A percentile compares a stretch with the other conserved stretches of the same genome.
Conservation (phyloP, 2,888 invertebrate genomes). For the Andrena chrysosceles region DNA sequence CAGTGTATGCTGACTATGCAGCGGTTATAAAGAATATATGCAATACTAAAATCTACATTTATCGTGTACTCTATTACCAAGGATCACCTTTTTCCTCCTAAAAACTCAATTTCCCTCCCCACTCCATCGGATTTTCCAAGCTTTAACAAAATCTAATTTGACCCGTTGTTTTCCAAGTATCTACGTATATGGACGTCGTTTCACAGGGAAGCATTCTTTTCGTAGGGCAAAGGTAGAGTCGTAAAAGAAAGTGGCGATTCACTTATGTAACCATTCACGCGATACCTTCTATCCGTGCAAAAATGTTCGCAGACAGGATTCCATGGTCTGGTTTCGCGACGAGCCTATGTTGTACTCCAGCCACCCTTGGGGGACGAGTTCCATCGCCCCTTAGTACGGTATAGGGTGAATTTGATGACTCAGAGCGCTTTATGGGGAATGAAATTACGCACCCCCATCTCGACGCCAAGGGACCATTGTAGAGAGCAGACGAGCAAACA, state of each 20-base stretch:
- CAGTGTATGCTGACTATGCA: neutral
- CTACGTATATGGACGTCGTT: neutral
- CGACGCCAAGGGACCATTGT: slow-evolving; percentile 23
- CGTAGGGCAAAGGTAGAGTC: neutral
- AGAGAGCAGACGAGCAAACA: slow-evolving; percentile 38
- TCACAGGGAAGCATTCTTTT: neutral
- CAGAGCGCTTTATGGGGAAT: slow-evolving; percentile 65
- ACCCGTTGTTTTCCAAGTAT: too few relatives aligned
- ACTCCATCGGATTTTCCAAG: neutral
- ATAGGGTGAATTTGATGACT: slow-evolving; percentile 71
- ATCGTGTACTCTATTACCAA: neutral
- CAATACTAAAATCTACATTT: too few relatives aligned
- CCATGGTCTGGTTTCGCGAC: slow-evolving; percentile 8
- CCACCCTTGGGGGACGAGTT: slow-evolving; percentile 29
- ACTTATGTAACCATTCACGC: neutral
- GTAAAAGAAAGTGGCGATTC: slow-evolving; percentile 18
- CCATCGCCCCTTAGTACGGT: slow-evolving; percentile 30
- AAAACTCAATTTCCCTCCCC: neutral
- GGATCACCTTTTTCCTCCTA: neutral
- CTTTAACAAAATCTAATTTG: neutral
- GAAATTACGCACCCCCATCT: slow-evolving; percentile 48
- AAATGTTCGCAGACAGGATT: slow-evolving; percentile 16
- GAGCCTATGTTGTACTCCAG: slow-evolving; percentile 4
- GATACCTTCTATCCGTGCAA: neutral
- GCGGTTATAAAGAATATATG: neutral